Evolutionary conservation across 1,140 invertebrate species (phyloP).

Genomic region (Drosophila subobscura): DNA sequence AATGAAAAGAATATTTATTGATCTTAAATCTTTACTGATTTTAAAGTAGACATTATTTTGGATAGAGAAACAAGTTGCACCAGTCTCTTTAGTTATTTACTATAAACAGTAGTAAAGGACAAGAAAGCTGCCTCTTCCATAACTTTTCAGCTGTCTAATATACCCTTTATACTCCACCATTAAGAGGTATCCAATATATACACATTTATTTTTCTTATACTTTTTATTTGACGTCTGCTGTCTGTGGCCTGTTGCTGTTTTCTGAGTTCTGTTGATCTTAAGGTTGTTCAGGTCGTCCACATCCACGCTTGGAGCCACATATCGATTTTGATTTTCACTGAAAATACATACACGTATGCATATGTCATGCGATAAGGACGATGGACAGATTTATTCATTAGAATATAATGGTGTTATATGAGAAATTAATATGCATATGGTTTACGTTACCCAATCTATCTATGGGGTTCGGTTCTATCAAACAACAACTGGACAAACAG

Average conservation of each 20-base stretch:
- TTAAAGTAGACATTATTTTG: too few relatives aligned
- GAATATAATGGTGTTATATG: slow-evolving; percentile 49
- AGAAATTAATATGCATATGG: slow-evolving; percentile 79
- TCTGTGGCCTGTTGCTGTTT: too few relatives aligned
- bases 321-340: slow-evolving; percentile 68
- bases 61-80: too few relatives aligned
- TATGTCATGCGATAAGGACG: slow-evolving; percentile 37
- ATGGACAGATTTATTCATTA: slow-evolving; percentile 54
- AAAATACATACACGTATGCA: slow-evolving; percentile 15
- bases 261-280: slow-evolving; percentile 30
- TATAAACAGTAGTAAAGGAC: too few relatives aligned
- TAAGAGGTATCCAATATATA: background rate
- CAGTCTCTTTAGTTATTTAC: too few relatives aligned
- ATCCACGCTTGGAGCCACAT: slow-evolving; percentile 38
- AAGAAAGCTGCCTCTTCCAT: background rate
- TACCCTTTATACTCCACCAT: background rate
- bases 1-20: too few relatives aligned
- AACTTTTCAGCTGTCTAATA: background rate
- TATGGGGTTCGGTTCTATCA: slow-evolving; percentile 47
- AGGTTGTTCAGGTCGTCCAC: slow-evolving; percentile 66
- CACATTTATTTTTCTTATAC: background rate
- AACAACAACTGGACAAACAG: slow-evolving; percentile 76
- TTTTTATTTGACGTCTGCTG: slow-evolving; percentile 19
- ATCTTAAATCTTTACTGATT: too few relatives aligned
- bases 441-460: slow-evolving; percentile 52